Conservation (phyloP, 2,797 vertebrate genomes). For the Adelosebastes latens region DNA sequence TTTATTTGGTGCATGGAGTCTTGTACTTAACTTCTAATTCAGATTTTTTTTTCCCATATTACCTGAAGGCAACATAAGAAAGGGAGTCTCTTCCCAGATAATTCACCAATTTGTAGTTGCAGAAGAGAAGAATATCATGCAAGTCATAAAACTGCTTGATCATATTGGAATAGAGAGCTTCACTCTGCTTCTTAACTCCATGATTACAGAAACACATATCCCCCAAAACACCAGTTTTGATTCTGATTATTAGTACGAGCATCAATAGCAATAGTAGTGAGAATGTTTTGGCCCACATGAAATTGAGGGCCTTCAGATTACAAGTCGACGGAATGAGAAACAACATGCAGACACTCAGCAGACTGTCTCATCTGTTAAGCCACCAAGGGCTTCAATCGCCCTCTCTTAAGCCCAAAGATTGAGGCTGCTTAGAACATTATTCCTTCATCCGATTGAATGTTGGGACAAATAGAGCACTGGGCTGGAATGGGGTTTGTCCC, state of each 20-base stretch:
- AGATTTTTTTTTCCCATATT: neutral
- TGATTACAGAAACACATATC: neutral
- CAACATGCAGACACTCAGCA: conserved; percentile 39
- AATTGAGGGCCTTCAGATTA: conserved; percentile 21
- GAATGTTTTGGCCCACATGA: neutral
- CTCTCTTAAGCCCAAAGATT: conserved; percentile 55
- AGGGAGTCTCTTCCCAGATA: neutral
- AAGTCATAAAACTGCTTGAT: neutral
- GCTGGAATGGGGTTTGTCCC: conserved; percentile 54
- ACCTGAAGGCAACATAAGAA: neutral
- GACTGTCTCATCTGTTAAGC: conserved; percentile 57
- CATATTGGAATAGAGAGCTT: neutral
- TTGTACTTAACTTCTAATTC: neutral
- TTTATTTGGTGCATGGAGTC: neutral
- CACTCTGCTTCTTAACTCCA: neutral
- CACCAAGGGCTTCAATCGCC: conserved; percentile 55
- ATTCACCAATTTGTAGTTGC: neutral
- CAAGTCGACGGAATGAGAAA: conserved; percentile 21
- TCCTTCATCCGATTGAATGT: conserved; percentile 65
- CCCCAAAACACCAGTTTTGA: neutral
- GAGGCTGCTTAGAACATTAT: conserved; percentile 60
- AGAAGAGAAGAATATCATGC: neutral
- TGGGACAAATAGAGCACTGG: conserved; percentile 56
- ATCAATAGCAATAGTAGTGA: neutral
- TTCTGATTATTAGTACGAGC: neutral